Evolutionary conservation across 1,140 invertebrate species (phyloP), one percentile per base, ranked within the genome.

Genomic region (Nasonia giraulti): DNA sequence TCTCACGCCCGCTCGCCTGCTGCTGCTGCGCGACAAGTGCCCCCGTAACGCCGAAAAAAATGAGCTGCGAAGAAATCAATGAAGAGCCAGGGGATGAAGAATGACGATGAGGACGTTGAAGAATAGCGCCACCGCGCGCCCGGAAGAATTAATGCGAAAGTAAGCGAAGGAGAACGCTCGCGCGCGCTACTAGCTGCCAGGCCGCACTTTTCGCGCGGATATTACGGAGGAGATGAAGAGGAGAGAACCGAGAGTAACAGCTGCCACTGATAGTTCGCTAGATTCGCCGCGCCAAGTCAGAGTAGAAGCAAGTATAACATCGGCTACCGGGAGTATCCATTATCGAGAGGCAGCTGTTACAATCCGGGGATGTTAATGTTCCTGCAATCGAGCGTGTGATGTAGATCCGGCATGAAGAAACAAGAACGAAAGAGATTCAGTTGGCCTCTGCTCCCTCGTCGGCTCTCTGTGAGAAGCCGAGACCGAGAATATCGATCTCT

Each of bases 211-310:
- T 78, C 83, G 85, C 86, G 76, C 79, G 77, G 55, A 75, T 74
- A 77, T 82, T 62, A 62, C 84, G 71, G 73, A 83, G 82, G 81
- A 83, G 79, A 86, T 33, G 76, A 88, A 86, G 86, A 80, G 73
- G 82, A 75, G 73, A 73, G 80, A 87, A 86, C 82, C 71, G 78
- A 77, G 74, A 69, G 76, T 77, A 84, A 82, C 88, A 89, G 89
- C 88, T 89, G 89, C 88, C 89, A 79, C 86, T 84, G 87, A 90
- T 89, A 87, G 87, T 88, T 89, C 84, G 17, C 55, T 20, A 7
- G n/a, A 86, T 85, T 84, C 69, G 69, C 3, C 47, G 40, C 71
- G 84, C 77, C 82, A 85, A 81, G 86, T 87, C 80, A 66, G 81
- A 87, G 86, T 83, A 87, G 86, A 73, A 76, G 83, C 86, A 66